Conservation (phyloP, 2,113 vertebrate genomes). For the Archocentrus centrarchus region DNA sequence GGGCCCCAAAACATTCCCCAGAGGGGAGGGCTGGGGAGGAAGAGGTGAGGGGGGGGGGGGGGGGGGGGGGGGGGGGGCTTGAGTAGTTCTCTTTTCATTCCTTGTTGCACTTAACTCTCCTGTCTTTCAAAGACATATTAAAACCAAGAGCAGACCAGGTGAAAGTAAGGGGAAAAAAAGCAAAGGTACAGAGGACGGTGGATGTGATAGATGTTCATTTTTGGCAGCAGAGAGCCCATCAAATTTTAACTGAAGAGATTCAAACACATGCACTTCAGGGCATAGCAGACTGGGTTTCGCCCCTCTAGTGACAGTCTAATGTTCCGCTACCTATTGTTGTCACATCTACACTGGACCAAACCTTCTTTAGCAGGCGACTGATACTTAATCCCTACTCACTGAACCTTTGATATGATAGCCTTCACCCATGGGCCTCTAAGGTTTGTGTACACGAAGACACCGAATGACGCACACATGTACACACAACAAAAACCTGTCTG, state of each 20-base stretch:
- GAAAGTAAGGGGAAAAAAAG: neutral
- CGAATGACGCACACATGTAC: constrained; percentile 39
- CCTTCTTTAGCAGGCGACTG: constrained; percentile 66
- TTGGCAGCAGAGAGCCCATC: constrained; percentile 43
- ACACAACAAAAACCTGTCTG: constrained; percentile 69
- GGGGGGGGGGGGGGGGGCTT: constrained; percentile 32
- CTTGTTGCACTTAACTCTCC: constrained; percentile 48
- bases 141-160: constrained; percentile 37
- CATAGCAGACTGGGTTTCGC: constrained; percentile 68
- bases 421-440: constrained; percentile 68
- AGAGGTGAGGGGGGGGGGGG: constrained; percentile 37
- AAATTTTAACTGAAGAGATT: constrained; percentile 61
- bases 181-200: neutral
- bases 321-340: constrained; percentile 76
- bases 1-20: constrained; percentile 84
- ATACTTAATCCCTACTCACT: constrained; percentile 77
- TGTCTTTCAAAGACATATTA: constrained; percentile 57
- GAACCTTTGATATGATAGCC: constrained; percentile 82
- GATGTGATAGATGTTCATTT: constrained; percentile 20
- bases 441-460: constrained; percentile 62
- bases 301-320: constrained; percentile 73
- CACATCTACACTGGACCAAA: constrained; percentile 75
- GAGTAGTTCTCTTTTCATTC: constrained; percentile 61
- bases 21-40: constrained; percentile 62
- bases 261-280: constrained; percentile 60